Evolutionary conservation across 2,113 vertebrate species (phyloP).

Genomic region (Brachypodius melanocephalos): DNA sequence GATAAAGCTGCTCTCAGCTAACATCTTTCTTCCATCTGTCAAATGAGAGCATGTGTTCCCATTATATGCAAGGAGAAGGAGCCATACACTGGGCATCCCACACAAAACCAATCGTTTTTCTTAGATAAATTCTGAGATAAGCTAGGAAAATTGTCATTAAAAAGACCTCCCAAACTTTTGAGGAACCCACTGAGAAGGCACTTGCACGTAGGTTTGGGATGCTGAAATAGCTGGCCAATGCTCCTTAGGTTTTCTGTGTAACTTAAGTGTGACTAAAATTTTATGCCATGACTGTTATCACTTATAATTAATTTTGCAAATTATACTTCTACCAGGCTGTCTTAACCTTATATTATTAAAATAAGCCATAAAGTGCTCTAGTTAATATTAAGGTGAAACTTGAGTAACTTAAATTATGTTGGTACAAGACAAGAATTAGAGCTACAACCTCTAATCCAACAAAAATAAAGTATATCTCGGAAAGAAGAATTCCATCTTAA

Average conservation of each 20-base stretch:
- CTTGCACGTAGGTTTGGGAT: background rate
- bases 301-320: constrained; percentile 8
- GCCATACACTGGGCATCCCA: constrained; percentile 9
- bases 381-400: constrained; percentile 25
- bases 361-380: background rate
- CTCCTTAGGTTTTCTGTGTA: background rate
- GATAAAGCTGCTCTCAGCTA: constrained; percentile 31
- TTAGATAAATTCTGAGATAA: background rate
- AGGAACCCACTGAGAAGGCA: background rate
- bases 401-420: background rate
- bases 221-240: background rate
- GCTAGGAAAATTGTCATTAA: background rate
- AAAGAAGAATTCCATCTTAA: background rate
- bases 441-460: background rate
- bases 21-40: constrained; percentile 55
- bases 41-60: constrained; percentile 36
- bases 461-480: background rate
- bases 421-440: background rate
- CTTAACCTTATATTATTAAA: constrained; percentile 28
- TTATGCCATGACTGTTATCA: background rate
- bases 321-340: background rate
- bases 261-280: background rate
- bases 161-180: background rate
- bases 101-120: background rate
- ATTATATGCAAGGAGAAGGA: background rate